Evolutionary conservation across 1,140 invertebrate species (phyloP).

Genomic region (Paraescarpia echinospica): DNA sequence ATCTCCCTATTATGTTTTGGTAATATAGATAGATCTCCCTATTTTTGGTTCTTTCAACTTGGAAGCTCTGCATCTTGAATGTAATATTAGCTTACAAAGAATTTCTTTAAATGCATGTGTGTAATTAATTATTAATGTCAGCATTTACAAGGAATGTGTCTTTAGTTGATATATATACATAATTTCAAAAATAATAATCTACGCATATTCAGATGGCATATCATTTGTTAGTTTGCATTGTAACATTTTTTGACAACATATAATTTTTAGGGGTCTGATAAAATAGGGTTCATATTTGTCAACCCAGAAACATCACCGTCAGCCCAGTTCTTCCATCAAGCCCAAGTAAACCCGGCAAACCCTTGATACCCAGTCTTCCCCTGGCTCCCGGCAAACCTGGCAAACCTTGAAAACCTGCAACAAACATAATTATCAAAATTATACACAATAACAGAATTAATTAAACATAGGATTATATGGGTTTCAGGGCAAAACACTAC

Average conservation of each 20-base stretch:
- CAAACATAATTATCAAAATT: neutral
- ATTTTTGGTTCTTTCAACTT: too few relatives aligned
- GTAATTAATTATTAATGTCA: too few relatives aligned
- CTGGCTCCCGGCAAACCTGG: slow-evolving; percentile 38
- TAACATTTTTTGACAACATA: slow-evolving; percentile 15
- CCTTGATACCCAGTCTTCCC: neutral
- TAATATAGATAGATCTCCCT: too few relatives aligned
- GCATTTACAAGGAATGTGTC: too few relatives aligned
- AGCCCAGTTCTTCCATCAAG: neutral
- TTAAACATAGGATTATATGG: too few relatives aligned
- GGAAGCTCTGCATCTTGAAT: too few relatives aligned
- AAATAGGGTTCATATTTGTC: neutral
- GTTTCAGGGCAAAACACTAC: too few relatives aligned
- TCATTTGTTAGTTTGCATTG: neutral
- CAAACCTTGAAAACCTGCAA: slow-evolving; percentile 22
- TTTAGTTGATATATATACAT: too few relatives aligned
- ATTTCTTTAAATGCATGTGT: too few relatives aligned
- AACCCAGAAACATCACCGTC: neutral
- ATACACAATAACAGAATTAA: too few relatives aligned
- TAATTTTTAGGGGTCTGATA: slow-evolving; percentile 25
- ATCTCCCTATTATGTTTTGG: too few relatives aligned
- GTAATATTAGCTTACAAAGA: too few relatives aligned
- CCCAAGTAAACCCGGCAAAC: neutral
- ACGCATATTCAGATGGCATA: neutral
- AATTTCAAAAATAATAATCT: neutral